Base-by-base conservation (phyloP, 2,113 vertebrate genomes). In the Antigone vipio region DNA sequence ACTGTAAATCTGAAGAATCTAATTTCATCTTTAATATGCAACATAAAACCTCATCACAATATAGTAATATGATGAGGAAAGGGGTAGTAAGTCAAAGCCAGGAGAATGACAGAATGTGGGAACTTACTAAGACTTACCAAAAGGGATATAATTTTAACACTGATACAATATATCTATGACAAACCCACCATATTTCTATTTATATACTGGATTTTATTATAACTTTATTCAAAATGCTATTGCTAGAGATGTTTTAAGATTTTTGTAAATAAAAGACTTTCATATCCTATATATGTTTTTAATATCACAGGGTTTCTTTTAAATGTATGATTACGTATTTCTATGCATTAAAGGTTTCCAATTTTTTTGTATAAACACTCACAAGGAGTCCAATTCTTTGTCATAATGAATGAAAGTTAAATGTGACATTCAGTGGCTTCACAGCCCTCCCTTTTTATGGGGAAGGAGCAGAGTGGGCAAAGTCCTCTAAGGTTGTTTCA, bases 401-500 rank as follows among this genome's bases (percentile, higher is more conserved):
- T 35, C 62, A 75, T 50, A 71, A 50, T 20, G 55, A 84, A 5
- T 10, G n/a, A 22, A 91, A 64, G 56, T 52, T 88, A 73, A 92
- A 89, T 10, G 58, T 58, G 58, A 74, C 82, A 89, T 29, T 85
- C 42, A 88, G 0, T 26, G 45, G 55, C 82, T 72, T 88, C 82
- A 85, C 52, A 83, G 74, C 68, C 74, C 71, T 92, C 59, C 19
- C 34, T 88, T 90, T 79, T 68, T 42, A 35, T 15, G 53, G 49
- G 35, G 53, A 83, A 80, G 63, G n/a, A 83, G 91, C 66, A 85
- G 72, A 68, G 45, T 49, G 80, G 4, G 49, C 87, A 93, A 95
- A 89, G 24, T 71, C 88, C 95, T 94, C 82, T 83, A 82, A 96
- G 80, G 93, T 75, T 92, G 89, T 97, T 96, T 95, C 84, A 87